phyloP scores from a whole-genome alignment of 2,113 vertebrate genomes.

The Chloropsis cyanopogon region DNA sequence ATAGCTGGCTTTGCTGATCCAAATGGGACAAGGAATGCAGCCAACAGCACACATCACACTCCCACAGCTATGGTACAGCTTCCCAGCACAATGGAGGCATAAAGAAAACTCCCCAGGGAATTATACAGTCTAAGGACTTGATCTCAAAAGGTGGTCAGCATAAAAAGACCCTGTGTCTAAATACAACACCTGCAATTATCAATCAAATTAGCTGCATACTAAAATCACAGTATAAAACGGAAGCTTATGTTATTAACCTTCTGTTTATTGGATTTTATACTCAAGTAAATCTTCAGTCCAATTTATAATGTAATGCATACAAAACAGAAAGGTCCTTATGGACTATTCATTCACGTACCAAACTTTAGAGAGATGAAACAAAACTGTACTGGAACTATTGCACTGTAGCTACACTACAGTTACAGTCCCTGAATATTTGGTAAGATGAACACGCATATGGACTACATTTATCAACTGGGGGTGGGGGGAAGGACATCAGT shows the following conservation, averaged over 20 bases:
- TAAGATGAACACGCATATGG: background rate
- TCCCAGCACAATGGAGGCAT: background rate
- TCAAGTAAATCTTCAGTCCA: background rate
- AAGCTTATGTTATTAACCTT: background rate
- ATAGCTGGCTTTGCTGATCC: background rate
- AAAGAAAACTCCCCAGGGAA: background rate
- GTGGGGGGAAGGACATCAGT: background rate
- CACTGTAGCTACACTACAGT: background rate
- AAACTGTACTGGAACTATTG: background rate
- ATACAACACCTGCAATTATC: background rate
- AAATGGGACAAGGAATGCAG: background rate
- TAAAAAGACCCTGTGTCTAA: background rate
- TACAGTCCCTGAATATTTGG: background rate
- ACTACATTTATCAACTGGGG: background rate
- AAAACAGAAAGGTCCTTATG: background rate
- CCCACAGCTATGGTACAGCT: background rate
- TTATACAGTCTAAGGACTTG: background rate
- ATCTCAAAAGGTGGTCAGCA: background rate
- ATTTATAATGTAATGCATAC: background rate
- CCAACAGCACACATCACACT: background rate
- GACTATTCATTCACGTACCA: background rate
- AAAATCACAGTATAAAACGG: background rate
- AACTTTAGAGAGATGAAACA: background rate
- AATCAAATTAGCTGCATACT: background rate
- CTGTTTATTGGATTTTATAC: background rate